Evolutionary conservation across 1,140 invertebrate genomes (phyloP), one percentile per base, ranked within the genome.

Genomic region (Bacillus rossius): DNA sequence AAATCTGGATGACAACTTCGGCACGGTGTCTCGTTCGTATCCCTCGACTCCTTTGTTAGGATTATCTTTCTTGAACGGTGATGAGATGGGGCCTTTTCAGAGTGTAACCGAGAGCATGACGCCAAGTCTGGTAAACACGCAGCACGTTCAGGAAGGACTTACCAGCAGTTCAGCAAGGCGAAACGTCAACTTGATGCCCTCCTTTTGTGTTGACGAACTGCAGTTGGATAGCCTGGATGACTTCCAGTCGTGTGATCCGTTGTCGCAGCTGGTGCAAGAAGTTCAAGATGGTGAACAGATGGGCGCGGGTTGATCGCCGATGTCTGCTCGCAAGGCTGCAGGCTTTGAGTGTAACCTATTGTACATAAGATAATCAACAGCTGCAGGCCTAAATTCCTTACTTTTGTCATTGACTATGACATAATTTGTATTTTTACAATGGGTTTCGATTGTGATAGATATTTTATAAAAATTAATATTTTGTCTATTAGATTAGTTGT

Each of bases 171-270:
- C 49, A 3, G 49, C 59, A 4, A 55, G 59, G 0, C 60, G 61
- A 0, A 69, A 63, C n/a, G 57, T 66, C 14, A 65, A 61, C 20
- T 68, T 20, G 51, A 37, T 65, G 57, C 22, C 62, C 53, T 22
- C 69, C 38, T 51, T 65, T 64, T 29, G 69, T 47, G 74, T 75
- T 1, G 66, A 67, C 5, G 74, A 76, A 57, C 64, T 76, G n/a
- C 55, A 75, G 3, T 64, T 77, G 13, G 67, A 68, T n/a, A 73
- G 72, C 62, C 76, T 77, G 48, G 76, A 76, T 22, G 76, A 76
- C 20, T 56, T 77, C 5, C 73, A 75, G 38, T 74, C 76, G 49
- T 73, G 74, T 41, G 73, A 73, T 52, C 67, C 71, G 41, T 64
- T 77, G 19, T 67, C 75, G 13, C 75, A 75, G 13, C 62, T 77